A percentile compares a stretch with the other conserved stretches of the same genome.
Conservation (phyloP, 2,888 invertebrate species). For the Athalia cordata region DNA sequence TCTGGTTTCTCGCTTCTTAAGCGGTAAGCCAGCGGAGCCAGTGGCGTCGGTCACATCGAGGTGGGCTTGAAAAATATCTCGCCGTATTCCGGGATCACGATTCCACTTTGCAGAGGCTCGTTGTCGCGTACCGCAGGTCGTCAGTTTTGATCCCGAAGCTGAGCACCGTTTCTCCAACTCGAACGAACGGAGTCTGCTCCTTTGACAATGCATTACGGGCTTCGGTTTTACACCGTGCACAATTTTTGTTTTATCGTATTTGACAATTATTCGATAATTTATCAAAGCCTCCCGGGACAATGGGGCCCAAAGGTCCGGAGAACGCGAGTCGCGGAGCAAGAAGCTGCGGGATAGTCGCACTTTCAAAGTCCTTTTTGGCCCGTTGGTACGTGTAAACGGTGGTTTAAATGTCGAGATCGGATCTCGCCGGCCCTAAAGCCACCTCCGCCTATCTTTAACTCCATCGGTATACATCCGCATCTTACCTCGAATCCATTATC, state of each 20-base stretch:
- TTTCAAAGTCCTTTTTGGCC: conserved; percentile 22
- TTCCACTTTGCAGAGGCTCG: no score
- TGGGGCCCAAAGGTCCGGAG: conserved; percentile 61
- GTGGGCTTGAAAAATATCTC: background rate
- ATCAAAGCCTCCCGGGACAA: conserved; percentile 72
- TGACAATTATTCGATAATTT: conserved; percentile 74
- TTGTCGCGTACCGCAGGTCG: no score
- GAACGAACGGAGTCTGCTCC: background rate
- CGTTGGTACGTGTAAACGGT: conserved; percentile 28
- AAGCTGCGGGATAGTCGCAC: conserved; percentile 7
- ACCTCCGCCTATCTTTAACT: background rate
- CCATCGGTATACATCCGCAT: background rate
- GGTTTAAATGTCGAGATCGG: conserved; percentile 40
- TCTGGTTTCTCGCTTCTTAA: conserved; percentile 41
- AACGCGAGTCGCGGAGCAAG: background rate
- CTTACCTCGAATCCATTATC: background rate
- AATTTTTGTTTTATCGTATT: conserved; percentile 65
- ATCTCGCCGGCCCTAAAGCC: conserved; percentile 4
- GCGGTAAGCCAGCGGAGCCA: conserved; percentile 28
- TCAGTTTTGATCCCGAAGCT: background rate
- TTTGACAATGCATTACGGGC: background rate
- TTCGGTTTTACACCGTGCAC: conserved; percentile 12
- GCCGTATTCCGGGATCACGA: background rate
- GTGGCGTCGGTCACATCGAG: conserved; percentile 13
- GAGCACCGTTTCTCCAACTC: background rate